phyloP scores from a whole-genome alignment of 2,797 vertebrate genomes.

The Chiloscyllium punctatum region DNA sequence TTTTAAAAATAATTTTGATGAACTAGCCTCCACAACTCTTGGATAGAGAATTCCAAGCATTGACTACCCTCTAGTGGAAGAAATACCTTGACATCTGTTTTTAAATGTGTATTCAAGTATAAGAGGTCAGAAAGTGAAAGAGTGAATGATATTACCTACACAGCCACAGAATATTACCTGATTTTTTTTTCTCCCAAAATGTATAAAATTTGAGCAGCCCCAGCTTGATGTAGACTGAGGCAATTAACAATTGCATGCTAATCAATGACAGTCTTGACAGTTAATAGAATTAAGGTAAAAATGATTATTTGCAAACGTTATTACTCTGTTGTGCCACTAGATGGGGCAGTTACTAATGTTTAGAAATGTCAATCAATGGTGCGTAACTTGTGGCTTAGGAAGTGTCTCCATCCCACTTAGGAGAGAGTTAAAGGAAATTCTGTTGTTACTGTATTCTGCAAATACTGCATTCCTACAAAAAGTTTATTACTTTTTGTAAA shows the following conservation, averaged over 20 bases:
- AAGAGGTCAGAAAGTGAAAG: not conserved
- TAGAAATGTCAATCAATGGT: not conserved
- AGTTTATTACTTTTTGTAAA: no score
- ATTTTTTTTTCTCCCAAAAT: not conserved
- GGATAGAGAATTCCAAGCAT: no score
- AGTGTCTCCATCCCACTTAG: not conserved
- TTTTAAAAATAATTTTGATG: no score
- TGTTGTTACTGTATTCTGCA: not conserved
- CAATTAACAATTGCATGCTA: not conserved
- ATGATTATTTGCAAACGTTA: not conserved
- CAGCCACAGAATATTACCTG: not conserved
- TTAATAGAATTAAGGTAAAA: not conserved
- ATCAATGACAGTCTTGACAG: not conserved
- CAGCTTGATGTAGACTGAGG: not conserved
- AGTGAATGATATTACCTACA: not conserved
- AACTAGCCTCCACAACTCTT: no score
- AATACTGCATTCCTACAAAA: not conserved
- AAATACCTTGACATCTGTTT: not conserved
- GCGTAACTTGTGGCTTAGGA: not conserved
- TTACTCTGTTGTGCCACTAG: not conserved
- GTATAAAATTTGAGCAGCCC: not conserved
- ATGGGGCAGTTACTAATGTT: conserved; percentile 12
- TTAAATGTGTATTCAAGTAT: no score
- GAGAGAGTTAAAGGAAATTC: not conserved
- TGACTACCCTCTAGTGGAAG: no score